Evolutionary conservation across 2,113 vertebrate genomes (phyloP), one percentile per base, ranked within the genome.

Genomic region (Pangasianodon gigas): DNA sequence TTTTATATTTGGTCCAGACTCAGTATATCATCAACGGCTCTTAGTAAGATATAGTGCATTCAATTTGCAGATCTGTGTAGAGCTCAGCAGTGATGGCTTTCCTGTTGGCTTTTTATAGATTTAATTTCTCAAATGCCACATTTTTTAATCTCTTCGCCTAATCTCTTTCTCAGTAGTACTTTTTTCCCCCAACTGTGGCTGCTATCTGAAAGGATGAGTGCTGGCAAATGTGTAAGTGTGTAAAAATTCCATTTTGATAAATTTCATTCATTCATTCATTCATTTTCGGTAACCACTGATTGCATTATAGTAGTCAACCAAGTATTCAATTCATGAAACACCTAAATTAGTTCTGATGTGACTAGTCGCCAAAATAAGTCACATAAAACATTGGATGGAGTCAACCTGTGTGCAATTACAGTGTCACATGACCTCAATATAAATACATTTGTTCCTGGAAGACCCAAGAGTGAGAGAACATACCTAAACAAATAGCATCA

Each of bases 121-220:
- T 88, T 88, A 52, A 82, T 82, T 88, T 82, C 29, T 21, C 56
- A 54, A 87, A n/a, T 24, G 37, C 24, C 24, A 46, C 16, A 24
- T 58, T 77, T 65, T 87, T 65, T 87, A 48, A 80, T 79, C 86
- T 46, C 74, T 62, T 56, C 24, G 21, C 6, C 11, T 41, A 44
- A 58, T n/a, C 26, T 56, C 81, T 48, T 7, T 11, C 74, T 77
- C 7, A 44, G 3, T 19, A 32, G 41, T 21, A 26, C 41, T 77
- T 77, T 44, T 2, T 41, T 8, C 58, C 44, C 13, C 52, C 14
- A 37, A 13, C n/a, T 58, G 29, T 54, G 29, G 0, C 51, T 52
- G 77, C 11, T 51, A 14, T 80, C 48, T 56, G 19, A 83, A 58
- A 52, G 32, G n/a, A 83, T 37, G n/a, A 83, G 16, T 21, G 54